phyloP scores from a whole-genome alignment of 2,797 vertebrate species.

The Neomorphus geoffroyi region DNA sequence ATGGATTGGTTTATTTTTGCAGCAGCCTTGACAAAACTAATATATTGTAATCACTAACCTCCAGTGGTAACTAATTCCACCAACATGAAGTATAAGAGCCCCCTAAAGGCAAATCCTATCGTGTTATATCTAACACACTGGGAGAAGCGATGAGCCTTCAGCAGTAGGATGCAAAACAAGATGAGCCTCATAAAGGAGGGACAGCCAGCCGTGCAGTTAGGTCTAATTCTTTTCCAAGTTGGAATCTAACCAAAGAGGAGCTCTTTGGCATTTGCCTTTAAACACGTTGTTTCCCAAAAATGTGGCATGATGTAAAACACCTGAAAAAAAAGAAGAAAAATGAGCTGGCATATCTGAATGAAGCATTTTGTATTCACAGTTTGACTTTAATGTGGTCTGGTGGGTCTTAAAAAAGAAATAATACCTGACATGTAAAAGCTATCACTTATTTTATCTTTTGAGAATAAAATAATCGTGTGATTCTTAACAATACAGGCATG shows the following conservation, averaged over 20 bases:
- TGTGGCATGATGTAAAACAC: background rate
- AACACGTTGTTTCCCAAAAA: background rate
- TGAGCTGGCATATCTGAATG: background rate
- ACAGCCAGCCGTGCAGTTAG: background rate
- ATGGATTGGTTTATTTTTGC: background rate
- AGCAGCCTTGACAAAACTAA: background rate
- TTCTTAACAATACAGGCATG: background rate
- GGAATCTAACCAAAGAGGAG: background rate
- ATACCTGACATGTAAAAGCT: rapidly evolving
- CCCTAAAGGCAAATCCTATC: background rate
- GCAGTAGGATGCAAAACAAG: background rate
- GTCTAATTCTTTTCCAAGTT: background rate
- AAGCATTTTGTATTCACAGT: background rate
- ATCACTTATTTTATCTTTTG: background rate
- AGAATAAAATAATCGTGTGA: background rate
- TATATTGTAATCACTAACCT: background rate
- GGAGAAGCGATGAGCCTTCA: background rate
- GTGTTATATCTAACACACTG: background rate
- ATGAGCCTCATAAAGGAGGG: background rate
- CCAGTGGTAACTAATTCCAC: background rate
- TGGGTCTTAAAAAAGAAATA: background rate
- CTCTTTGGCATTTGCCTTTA: background rate
- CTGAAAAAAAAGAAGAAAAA: background rate
- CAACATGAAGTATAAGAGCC: background rate
- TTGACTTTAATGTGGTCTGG: background rate